phyloP scores from a whole-genome alignment of 2,888 invertebrate species.

The Philhelius pedissequus region DNA sequence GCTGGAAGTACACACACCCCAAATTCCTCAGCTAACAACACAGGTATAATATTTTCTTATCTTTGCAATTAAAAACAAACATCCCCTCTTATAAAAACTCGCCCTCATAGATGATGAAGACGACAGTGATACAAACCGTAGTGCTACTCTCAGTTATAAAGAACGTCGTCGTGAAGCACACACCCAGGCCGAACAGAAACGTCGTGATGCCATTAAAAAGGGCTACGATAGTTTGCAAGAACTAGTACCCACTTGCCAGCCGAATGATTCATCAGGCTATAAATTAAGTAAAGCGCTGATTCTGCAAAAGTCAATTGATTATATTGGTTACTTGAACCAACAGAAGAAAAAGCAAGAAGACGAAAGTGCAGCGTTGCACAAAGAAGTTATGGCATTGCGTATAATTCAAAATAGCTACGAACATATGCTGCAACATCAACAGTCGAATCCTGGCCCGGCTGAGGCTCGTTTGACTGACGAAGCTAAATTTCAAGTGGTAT shows the following conservation, averaged over 20 bases:
- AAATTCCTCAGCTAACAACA: slow-evolving; percentile 89
- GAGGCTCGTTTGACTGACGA: slow-evolving; percentile 95
- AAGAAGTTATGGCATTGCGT: slow-evolving; percentile 94
- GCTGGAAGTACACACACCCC: slow-evolving; percentile 89
- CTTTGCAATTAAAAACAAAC: slow-evolving; percentile 16
- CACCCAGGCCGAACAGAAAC: slow-evolving; percentile 97
- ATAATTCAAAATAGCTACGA: slow-evolving; percentile 98
- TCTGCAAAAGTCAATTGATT: slow-evolving; percentile 95
- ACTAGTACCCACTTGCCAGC: slow-evolving; percentile 95
- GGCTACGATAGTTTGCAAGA: slow-evolving; percentile 97
- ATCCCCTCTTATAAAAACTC: slow-evolving; percentile 62
- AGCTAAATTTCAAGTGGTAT: slow-evolving; percentile 97
- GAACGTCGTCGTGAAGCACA: slow-evolving; percentile 96
- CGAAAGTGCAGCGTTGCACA: slow-evolving; percentile 92
- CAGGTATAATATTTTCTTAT: slow-evolving; percentile 84
- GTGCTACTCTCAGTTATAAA: slow-evolving; percentile 88
- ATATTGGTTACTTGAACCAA: slow-evolving; percentile 93
- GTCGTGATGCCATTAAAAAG: slow-evolving; percentile 97
- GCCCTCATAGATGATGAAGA: slow-evolving; percentile 81
- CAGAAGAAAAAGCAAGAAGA: slow-evolving; percentile 97
- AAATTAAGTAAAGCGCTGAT: slow-evolving; percentile 97
- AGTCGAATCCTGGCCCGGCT: slow-evolving; percentile 92
- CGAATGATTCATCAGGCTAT: slow-evolving; percentile 93
- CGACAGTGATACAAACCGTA: slow-evolving; percentile 81
- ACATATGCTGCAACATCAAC: slow-evolving; percentile 97